Conservation (phyloP, 2,113 vertebrate species). For the Pachyramphus minor region DNA sequence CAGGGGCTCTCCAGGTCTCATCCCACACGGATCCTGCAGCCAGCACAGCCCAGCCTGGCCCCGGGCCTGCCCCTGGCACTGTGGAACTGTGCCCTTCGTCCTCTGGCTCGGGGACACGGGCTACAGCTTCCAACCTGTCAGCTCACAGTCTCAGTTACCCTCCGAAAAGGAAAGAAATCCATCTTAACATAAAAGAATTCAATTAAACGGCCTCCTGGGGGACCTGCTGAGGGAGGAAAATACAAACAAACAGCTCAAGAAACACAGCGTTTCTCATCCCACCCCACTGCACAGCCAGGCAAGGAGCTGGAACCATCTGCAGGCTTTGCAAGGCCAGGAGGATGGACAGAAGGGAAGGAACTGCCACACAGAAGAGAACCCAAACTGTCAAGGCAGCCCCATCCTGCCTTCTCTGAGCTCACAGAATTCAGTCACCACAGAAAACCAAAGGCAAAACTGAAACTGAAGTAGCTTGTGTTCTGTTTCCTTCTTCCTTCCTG, state of each 20-base stretch:
- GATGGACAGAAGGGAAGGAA: neutral
- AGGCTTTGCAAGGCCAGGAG: rapidly evolving
- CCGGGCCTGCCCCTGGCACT: rapidly evolving
- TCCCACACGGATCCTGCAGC: neutral
- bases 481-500: neutral
- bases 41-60: neutral
- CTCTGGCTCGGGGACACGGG: neutral
- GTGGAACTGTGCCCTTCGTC: neutral
- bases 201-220: neutral
- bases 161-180: neutral
- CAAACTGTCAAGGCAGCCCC: neutral
- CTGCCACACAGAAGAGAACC: neutral
- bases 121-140: neutral
- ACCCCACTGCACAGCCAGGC: rapidly evolving
- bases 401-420: neutral
- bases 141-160: neutral
- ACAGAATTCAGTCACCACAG: neutral
- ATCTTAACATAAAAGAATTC: neutral
- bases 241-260: neutral
- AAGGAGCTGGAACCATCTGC: neutral
- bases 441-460: neutral
- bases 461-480: neutral
- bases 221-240: neutral
- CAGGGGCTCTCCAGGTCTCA: neutral
- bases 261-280: neutral